A percentile compares a stretch with the other conserved stretches of the same genome.
Evolutionary conservation across 2,113 vertebrate genomes (phyloP).

Genomic region (Nesoenas mayeri): DNA sequence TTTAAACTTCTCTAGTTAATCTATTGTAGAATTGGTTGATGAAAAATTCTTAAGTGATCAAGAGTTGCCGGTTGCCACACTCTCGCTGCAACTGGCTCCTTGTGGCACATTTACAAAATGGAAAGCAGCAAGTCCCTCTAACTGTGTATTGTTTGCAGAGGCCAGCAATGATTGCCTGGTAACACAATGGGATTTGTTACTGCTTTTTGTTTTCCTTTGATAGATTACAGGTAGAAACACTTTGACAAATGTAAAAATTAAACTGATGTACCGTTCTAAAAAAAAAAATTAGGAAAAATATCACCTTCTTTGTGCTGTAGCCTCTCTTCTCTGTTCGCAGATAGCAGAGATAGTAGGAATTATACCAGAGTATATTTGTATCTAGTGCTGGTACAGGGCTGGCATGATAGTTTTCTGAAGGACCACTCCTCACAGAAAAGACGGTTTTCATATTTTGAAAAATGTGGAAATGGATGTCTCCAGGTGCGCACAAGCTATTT

Average conservation of each 20-base stretch:
- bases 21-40: slow-evolving; percentile 11
- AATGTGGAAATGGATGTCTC: background rate
- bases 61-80: background rate
- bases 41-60: background rate
- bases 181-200: background rate
- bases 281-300: background rate
- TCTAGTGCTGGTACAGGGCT: background rate
- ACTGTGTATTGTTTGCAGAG: background rate
- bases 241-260: background rate
- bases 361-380: background rate
- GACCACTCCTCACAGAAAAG: background rate
- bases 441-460: background rate
- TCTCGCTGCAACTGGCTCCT: background rate
- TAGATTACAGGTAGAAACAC: background rate
- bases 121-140: background rate
- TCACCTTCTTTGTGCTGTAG: background rate
- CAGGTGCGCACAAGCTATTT: background rate
- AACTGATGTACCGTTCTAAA: background rate
- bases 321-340: background rate
- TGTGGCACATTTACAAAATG: background rate
- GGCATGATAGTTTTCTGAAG: background rate
- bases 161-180: background rate
- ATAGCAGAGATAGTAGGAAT: background rate
- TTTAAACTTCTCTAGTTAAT: slow-evolving; percentile 28
- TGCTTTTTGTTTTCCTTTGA: slow-evolving; percentile 9